phyloP scores from a whole-genome alignment of 1,140 invertebrate genomes.

The Macrobrachium rosenbergii region DNA sequence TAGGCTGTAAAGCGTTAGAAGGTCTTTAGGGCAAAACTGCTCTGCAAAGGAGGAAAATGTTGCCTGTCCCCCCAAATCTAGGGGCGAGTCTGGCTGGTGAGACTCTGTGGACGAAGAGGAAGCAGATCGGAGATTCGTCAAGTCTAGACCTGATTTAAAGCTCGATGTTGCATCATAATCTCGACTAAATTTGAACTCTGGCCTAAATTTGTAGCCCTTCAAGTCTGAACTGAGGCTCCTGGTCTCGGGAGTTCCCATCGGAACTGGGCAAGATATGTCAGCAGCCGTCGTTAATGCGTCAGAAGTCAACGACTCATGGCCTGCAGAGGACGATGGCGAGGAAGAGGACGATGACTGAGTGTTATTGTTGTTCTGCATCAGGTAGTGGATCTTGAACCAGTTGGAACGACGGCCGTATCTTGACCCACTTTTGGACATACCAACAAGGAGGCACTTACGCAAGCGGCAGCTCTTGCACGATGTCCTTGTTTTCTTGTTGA shows the following conservation, averaged over 20 bases:
- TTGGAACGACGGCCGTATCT: slow-evolving; percentile 90
- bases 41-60: too few species aligned
- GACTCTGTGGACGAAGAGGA: too few species aligned
- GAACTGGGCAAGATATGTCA: slow-evolving; percentile 12
- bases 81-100: too few species aligned
- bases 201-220: slow-evolving; percentile 73
- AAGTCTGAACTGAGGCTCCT: slow-evolving; percentile 33
- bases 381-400: slow-evolving; percentile 95
- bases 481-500: slow-evolving; percentile 95
- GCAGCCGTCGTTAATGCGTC: background rate
- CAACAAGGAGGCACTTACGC: slow-evolving; percentile 90
- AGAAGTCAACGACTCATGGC: background rate
- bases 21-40: too few species aligned
- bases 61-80: too few species aligned
- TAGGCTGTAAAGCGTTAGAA: too few species aligned
- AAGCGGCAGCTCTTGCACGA: slow-evolving; percentile 95
- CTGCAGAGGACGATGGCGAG: background rate
- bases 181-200: slow-evolving; percentile 29
- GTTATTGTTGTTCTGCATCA: slow-evolving; percentile 82
- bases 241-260: slow-evolving; percentile 41
- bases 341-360: background rate
- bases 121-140: too few species aligned
- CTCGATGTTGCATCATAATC: slow-evolving; percentile 39
- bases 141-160: too few species aligned
- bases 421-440: slow-evolving; percentile 95